A percentile compares a stretch with the other conserved stretches of the same genome.
These are phyloP conservation scores for Diuraphis noxia DNA, from an alignment of 1,140 invertebrate species.

Conservation along the genomic window DNA sequence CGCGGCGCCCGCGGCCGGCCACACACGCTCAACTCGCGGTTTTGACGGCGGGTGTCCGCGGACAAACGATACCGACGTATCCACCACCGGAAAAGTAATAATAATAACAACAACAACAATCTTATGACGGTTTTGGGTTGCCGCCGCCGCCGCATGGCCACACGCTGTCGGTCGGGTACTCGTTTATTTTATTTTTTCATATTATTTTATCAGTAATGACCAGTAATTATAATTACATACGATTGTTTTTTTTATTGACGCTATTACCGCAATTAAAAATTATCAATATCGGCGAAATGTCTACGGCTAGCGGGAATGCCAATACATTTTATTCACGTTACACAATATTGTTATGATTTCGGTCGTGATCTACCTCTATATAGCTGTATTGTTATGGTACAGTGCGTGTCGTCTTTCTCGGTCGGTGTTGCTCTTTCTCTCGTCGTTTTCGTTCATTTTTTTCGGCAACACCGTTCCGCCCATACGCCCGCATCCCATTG, in stretches of 20 bases:
- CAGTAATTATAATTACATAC: background rate
- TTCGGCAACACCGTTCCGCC: constrained; percentile 32
- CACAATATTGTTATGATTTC: no score
- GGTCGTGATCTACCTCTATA: background rate
- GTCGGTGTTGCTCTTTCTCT: no score
- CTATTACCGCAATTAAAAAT: background rate
- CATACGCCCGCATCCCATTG: constrained; percentile 36
- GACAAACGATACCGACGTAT: background rate
- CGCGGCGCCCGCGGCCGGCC: constrained; percentile 43
- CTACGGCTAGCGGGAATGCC: background rate
- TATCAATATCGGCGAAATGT: background rate
- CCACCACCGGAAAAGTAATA: background rate
- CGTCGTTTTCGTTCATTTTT: background rate
- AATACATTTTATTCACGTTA: background rate
- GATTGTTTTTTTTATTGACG: background rate
- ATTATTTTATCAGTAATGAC: background rate
- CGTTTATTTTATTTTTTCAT: no score
- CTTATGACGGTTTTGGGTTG: background rate
- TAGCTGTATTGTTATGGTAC: no score
- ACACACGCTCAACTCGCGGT: constrained; percentile 1
- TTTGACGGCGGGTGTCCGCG: background rate
- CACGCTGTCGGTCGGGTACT: background rate
- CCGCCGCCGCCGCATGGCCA: background rate
- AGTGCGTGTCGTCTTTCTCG: background rate
- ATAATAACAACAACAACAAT: background rate